phyloP scores from a whole-genome alignment of 2,797 vertebrate genomes.

The Oryzias dopingdopingensis region DNA sequence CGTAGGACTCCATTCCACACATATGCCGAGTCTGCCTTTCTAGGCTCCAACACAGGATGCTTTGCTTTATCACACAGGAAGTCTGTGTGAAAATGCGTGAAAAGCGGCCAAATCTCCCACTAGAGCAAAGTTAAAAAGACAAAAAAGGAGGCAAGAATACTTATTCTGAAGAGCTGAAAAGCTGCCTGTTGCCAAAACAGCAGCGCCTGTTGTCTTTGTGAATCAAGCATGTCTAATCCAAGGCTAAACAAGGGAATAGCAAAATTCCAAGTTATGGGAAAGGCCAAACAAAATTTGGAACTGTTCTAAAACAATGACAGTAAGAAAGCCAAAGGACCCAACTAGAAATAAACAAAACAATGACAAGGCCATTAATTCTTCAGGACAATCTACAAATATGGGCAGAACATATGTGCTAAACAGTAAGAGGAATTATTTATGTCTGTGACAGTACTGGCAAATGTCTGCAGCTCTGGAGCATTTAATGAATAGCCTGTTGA shows the following conservation, averaged over 20 bases:
- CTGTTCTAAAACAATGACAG: constrained; percentile 6
- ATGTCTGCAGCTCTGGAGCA: constrained; percentile 41
- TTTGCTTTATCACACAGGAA: constrained; percentile 56
- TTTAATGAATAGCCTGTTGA: constrained; percentile 25
- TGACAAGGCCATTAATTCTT: constrained; percentile 16
- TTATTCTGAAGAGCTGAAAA: constrained; percentile 22
- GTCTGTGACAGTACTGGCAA: constrained; percentile 22
- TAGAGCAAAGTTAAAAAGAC: constrained; percentile 9
- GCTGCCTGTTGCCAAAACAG: constrained; percentile 35
- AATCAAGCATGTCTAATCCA: constrained; percentile 33
- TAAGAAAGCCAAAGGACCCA: neutral
- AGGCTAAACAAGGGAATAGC: constrained; percentile 40
- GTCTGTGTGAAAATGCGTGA: constrained; percentile 41
- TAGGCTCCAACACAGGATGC: constrained; percentile 64
- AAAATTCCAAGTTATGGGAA: constrained; percentile 29
- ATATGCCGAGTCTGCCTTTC: constrained; percentile 51
- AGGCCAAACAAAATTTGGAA: constrained; percentile 41
- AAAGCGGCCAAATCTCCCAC: constrained; percentile 30
- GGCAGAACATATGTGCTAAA: constrained; percentile 10
- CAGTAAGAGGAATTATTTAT: neutral
- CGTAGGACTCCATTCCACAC: constrained; percentile 25
- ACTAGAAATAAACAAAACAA: constrained; percentile 15
- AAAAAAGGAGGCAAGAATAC: neutral
- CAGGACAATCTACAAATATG: constrained; percentile 4
- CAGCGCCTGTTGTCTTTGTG: constrained; percentile 45